Base-by-base conservation (phyloP, 2,797 vertebrate species). In the Lateolabrax maculatus region DNA sequence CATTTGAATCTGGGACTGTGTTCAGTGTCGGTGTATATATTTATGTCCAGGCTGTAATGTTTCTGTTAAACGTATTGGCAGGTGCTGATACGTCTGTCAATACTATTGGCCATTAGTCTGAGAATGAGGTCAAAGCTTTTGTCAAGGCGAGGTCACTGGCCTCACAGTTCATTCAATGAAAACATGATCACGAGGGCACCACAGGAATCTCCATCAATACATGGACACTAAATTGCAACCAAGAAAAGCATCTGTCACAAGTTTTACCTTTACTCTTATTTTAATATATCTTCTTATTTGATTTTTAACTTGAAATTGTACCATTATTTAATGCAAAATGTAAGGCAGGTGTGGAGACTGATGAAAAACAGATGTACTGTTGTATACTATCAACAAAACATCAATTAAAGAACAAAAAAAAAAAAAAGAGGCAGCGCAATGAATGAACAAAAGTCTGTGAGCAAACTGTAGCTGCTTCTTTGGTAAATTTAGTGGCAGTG, bases 81-180 rank as follows among this genome's bases (percentile, higher is more conserved):
- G 41, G 41, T 48, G 68, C 76, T 79, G 84, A 87, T 87, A 81
- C 62, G 56, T 75, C 44, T 81, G 87, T 80, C 87, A 49, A 90
- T 90, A 89, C 23, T 72, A 86, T 80, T 23, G 86, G 79, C 70
- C 46, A 52, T 70, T 60, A 49, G 81, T 61, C 74, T 66, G 71
- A 71, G 81, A 70, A 84, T 80, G 83, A 84, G 88, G 89, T 90
- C 90, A 90, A 90, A 87, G 86, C 87, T 86, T 84, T 89, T 87
- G 86, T 77, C 82, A 89, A 89, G 82, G 76, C 67, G 56, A 87
- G 85, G 83, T 86, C 85, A 62, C 19, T 72, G 84, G 87, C 86
- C 85, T 81, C 72, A 71, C 58, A 49, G 77, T 69, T 86, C 75
- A 77, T 77, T 87, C 79, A 79, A 83, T 87, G 73, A 71, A 75